phyloP scores from a whole-genome alignment of 2,888 invertebrate species.

The Octonoba sinensis region DNA sequence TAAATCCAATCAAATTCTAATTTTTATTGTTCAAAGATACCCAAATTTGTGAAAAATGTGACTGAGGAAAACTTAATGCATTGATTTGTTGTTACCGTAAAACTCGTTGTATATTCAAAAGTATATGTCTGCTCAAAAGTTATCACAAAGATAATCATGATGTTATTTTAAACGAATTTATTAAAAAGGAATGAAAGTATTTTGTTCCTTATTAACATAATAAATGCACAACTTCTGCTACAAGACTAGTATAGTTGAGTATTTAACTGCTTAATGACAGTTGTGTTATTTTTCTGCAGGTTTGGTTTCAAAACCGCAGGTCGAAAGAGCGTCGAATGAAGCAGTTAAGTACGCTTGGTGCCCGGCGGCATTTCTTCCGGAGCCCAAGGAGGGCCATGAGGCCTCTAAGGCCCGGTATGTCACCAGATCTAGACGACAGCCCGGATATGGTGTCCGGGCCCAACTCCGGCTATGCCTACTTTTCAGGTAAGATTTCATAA shows the following conservation, averaged over 20 bases:
- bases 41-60: no score
- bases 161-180: no score
- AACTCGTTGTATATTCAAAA: no score
- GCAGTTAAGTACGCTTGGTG: conserved; percentile 91
- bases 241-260: neutral
- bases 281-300: conserved; percentile 76
- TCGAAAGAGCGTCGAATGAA: conserved; percentile 98
- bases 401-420: conserved; percentile 77
- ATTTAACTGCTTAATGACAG: neutral
- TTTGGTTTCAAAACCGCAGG: conserved; percentile 99
- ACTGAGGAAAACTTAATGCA: no score
- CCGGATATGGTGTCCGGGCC: conserved; percentile 84
- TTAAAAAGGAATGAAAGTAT: no score
- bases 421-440: conserved; percentile 77
- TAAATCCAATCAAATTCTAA: no score
- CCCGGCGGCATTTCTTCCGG: conserved; percentile 73
- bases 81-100: no score
- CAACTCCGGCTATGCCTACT: conserved; percentile 86
- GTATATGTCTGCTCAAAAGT: no score
- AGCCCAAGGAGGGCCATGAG: conserved; percentile 88
- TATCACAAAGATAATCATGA: no score
- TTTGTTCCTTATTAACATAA: no score
- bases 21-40: no score
- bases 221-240: no score
- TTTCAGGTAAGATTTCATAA: conserved; percentile 76